phyloP scores from a whole-genome alignment of 2,888 invertebrate species.

The Achlya flavicornis region DNA sequence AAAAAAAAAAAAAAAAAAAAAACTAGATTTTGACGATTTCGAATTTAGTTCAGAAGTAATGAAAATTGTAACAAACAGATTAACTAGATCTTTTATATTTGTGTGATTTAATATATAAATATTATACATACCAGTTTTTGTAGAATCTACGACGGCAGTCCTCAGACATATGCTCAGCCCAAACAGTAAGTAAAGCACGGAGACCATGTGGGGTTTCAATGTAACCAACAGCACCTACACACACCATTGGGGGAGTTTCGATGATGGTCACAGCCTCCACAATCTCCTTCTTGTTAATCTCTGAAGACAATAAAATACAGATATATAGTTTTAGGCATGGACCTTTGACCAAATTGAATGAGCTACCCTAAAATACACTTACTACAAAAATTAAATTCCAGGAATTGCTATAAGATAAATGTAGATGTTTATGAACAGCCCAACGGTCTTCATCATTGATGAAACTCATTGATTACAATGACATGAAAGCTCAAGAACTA shows the following conservation, averaged over 20 bases:
- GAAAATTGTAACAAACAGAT: neutral
- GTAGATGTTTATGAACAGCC: too few relatives aligned
- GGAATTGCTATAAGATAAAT: too few relatives aligned
- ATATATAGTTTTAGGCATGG: too few relatives aligned
- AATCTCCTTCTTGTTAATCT: slow-evolving; percentile 99
- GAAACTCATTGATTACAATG: too few relatives aligned
- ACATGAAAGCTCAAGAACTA: too few relatives aligned
- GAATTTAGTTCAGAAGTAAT: too few relatives aligned
- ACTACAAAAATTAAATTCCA: too few relatives aligned
- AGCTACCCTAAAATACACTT: too few relatives aligned
- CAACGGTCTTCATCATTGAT: too few relatives aligned
- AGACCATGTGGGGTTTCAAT: slow-evolving; percentile 99
- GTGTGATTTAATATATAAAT: neutral
- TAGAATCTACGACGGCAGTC: slow-evolving; percentile 99
- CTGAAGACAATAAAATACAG: slow-evolving; percentile 71
- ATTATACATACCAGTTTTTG: slow-evolving; percentile 96
- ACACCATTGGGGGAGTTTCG: slow-evolving; percentile 99
- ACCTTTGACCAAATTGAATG: too few relatives aligned
- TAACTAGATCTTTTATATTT: neutral
- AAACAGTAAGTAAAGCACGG: slow-evolving; percentile 96
- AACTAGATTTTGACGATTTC: too few relatives aligned
- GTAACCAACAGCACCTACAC: slow-evolving; percentile 99
- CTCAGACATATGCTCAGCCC: slow-evolving; percentile 99
- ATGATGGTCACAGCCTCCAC: slow-evolving; percentile 99
- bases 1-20: too few relatives aligned